These are phyloP conservation scores for Phenganax marumi DNA, from an alignment of 92 coral and sea anemone species.

Conservation along the genomic window DNA sequence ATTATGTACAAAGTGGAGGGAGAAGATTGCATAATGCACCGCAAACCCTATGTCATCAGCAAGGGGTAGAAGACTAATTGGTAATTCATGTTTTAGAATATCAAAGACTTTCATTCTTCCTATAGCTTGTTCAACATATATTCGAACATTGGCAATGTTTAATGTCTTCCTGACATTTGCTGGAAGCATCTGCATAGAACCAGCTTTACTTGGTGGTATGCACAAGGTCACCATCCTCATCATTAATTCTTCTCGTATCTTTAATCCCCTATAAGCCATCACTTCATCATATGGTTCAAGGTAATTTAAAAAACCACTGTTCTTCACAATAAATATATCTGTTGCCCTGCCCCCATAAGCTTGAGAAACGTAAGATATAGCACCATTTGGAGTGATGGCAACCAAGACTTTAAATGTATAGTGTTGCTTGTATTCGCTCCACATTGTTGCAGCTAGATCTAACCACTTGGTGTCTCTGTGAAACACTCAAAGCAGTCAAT, in stretches of 20 bases:
- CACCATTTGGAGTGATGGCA: slow-evolving; percentile 48
- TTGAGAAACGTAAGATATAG: slow-evolving; percentile 45
- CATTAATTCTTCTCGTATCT: neutral
- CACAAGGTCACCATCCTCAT: slow-evolving; percentile 27
- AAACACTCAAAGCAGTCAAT: slow-evolving; percentile 51
- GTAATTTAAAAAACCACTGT: slow-evolving; percentile 3
- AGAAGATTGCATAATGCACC: slow-evolving; percentile 24
- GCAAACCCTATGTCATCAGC: slow-evolving; percentile 39
- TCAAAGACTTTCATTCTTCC: slow-evolving; percentile 23
- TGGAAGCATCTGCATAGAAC: slow-evolving; percentile 18
- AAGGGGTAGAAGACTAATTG: slow-evolving; percentile 6
- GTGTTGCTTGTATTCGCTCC: slow-evolving; percentile 68
- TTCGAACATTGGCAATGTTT: slow-evolving; percentile 43
- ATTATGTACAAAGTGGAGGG: slow-evolving; percentile 24
- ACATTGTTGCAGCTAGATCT: slow-evolving; percentile 59
- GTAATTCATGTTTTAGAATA: slow-evolving; percentile 32
- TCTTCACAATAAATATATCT: slow-evolving; percentile 11
- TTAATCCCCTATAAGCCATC: slow-evolving; percentile 3
- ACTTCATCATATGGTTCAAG: slow-evolving; percentile 12
- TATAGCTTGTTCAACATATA: slow-evolving; percentile 41
- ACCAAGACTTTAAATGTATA: slow-evolving; percentile 51
- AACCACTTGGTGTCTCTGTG: slow-evolving; percentile 63
- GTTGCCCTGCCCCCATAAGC: slow-evolving; percentile 41
- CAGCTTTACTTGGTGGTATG: slow-evolving; percentile 15
- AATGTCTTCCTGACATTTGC: slow-evolving; percentile 27